Conservation (phyloP, 2,888 invertebrate genomes). For the Dusona sp. region DNA sequence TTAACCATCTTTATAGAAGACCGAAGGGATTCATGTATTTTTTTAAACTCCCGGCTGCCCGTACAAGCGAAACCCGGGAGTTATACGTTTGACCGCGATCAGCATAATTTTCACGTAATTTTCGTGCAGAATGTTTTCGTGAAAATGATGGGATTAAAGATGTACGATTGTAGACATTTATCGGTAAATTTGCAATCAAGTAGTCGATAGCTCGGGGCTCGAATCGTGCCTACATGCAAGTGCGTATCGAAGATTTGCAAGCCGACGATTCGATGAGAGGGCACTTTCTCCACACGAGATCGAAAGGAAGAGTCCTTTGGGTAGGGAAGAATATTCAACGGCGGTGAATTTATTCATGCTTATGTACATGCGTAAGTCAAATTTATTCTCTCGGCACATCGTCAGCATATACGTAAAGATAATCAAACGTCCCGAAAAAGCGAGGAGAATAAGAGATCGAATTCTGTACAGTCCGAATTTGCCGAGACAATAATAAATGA, state of each 20-base stretch:
- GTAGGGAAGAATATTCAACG: slow-evolving; percentile 52
- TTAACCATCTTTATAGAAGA: slow-evolving; percentile 37
- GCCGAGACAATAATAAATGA: slow-evolving; percentile 62
- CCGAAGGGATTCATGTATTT: not conserved
- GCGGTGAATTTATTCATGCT: slow-evolving; percentile 5
- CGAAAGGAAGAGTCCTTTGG: slow-evolving; percentile 59
- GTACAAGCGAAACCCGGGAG: too few relatives aligned
- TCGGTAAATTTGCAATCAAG: slow-evolving; percentile 22
- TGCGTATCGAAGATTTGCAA: slow-evolving; percentile 12
- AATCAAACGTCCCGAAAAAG: slow-evolving; percentile 66
- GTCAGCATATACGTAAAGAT: slow-evolving; percentile 36
- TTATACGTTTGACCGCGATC: too few relatives aligned
- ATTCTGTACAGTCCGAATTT: slow-evolving; percentile 52
- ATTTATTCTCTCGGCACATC: slow-evolving; percentile 20
- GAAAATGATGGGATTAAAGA: not conserved
- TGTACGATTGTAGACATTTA: slow-evolving; percentile 28
- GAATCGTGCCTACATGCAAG: slow-evolving; percentile 7
- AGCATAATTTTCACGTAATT: not conserved
- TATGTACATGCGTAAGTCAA: not conserved
- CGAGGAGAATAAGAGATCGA: slow-evolving; percentile 52
- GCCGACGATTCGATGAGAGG: slow-evolving; percentile 65
- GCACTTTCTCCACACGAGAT: slow-evolving; percentile 68
- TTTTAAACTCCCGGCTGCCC: too few relatives aligned
- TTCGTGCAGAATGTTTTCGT: too few relatives aligned
- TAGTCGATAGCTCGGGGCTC: slow-evolving; percentile 35